Evolutionary conservation across 2,113 vertebrate genomes (phyloP).

Genomic region (Psittacula cyanocephala): DNA sequence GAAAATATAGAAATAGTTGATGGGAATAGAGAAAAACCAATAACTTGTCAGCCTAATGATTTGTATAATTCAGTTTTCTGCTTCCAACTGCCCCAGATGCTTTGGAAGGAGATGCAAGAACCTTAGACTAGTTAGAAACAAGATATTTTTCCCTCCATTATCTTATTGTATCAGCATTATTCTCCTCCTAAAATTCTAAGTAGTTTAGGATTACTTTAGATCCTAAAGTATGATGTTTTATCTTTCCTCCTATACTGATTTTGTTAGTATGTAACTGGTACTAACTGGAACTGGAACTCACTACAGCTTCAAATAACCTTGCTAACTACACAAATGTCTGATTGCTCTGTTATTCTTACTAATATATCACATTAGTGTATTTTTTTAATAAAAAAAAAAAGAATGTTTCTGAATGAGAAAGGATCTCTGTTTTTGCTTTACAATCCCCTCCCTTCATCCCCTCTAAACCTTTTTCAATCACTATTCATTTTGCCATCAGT

Average conservation of each 20-base stretch:
- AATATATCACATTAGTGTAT: not conserved
- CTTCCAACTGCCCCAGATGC: not conserved
- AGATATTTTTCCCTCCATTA: not conserved
- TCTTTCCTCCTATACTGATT: not conserved
- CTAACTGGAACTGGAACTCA: not conserved
- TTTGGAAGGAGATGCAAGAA: not conserved
- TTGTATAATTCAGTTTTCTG: not conserved
- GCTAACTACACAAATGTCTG: not conserved
- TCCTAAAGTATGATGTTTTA: not conserved
- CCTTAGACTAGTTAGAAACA: not conserved
- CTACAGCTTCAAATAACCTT: not conserved
- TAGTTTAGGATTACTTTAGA: not conserved
- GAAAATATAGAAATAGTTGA: not conserved
- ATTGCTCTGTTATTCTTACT: not conserved
- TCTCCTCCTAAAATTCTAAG: not conserved
- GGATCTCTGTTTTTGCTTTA: not conserved
- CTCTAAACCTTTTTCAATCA: not conserved
- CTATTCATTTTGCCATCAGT: not conserved
- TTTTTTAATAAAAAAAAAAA: not conserved
- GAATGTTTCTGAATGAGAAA: not conserved
- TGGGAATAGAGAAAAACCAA: not conserved
- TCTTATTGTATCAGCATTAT: not conserved
- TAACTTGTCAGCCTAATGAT: not conserved
- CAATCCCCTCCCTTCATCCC: not conserved
- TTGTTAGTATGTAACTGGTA: not conserved